phyloP scores from a whole-genome alignment of 2,797 vertebrate species.

The Selene dorsalis region DNA sequence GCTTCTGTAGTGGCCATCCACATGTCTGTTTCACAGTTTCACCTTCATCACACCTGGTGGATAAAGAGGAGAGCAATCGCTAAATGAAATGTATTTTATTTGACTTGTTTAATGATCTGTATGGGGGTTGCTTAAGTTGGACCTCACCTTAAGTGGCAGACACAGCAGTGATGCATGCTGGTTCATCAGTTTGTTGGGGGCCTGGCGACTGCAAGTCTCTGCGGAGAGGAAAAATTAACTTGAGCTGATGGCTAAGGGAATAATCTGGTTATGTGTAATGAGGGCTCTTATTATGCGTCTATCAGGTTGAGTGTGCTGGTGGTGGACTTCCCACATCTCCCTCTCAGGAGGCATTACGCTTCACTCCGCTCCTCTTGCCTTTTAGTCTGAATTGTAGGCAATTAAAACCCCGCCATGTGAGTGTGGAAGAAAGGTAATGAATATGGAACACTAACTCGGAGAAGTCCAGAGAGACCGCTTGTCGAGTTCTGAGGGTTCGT shows the following conservation, averaged over 20 bases:
- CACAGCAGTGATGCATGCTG: slow-evolving; percentile 1
- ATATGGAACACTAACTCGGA: slow-evolving; percentile 79
- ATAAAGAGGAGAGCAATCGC: slow-evolving; percentile 19
- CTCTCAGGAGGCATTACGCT: slow-evolving; percentile 68
- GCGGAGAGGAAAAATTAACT: slow-evolving; percentile 52
- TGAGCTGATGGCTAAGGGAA: slow-evolving; percentile 65
- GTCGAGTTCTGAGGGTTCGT: slow-evolving; percentile 75
- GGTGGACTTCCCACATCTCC: slow-evolving; percentile 72
- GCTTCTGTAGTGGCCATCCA: neutral
- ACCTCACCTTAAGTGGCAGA: slow-evolving; percentile 5
- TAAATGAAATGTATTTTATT: slow-evolving; percentile 51
- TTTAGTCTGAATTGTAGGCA: slow-evolving; percentile 78
- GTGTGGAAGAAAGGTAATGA: slow-evolving; percentile 75
- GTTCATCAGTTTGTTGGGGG: slow-evolving; percentile 46
- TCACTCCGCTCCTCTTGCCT: slow-evolving; percentile 65
- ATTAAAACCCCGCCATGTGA: slow-evolving; percentile 77
- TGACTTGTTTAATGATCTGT: slow-evolving; percentile 41
- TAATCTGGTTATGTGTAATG: slow-evolving; percentile 78
- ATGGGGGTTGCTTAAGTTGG: slow-evolving; percentile 7
- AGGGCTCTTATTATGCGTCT: slow-evolving; percentile 73
- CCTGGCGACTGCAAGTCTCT: slow-evolving; percentile 36
- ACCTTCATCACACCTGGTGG: neutral
- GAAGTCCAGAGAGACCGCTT: slow-evolving; percentile 75
- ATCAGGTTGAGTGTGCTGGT: slow-evolving; percentile 68
- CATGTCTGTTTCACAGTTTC: neutral